These are phyloP conservation scores for Heteromormyrus szaboi DNA, from an alignment of 2,797 vertebrate species.

Conservation along the genomic window DNA sequence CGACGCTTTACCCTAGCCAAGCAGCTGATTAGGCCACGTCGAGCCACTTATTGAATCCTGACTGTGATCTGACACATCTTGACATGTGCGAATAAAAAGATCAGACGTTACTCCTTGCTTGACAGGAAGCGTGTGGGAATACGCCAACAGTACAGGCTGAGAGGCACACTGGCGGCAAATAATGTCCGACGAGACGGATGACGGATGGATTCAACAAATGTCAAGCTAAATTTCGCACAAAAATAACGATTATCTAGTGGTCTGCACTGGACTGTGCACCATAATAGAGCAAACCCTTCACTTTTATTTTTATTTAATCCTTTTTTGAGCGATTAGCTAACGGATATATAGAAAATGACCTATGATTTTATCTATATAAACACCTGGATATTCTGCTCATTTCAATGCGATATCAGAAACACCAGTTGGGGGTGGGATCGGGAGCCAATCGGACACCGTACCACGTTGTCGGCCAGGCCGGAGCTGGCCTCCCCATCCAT, in stretches of 20 bases:
- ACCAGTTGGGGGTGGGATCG: not conserved
- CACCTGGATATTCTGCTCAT: not conserved
- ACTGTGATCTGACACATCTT: not conserved
- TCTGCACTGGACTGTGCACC: not conserved
- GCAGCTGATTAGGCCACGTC: not conserved
- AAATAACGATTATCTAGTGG: not conserved
- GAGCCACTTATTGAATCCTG: not conserved
- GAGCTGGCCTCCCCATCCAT: constrained; percentile 60
- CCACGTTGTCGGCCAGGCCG: constrained; percentile 76
- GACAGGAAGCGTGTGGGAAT: not conserved
- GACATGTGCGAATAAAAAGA: not conserved
- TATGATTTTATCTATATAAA: not conserved
- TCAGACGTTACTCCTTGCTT: not conserved
- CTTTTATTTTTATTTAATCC: not conserved
- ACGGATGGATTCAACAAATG: not conserved
- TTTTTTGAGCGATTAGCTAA: not conserved
- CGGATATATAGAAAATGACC: not conserved
- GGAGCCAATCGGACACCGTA: constrained; percentile 38
- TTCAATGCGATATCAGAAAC: not conserved
- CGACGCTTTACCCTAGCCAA: not conserved
- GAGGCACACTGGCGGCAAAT: not conserved
- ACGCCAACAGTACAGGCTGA: not conserved
- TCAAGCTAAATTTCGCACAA: not conserved
- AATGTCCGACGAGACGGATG: not conserved
- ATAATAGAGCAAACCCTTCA: not conserved